Conservation (phyloP, 2,113 vertebrate species). For the Xenus cinereus region DNA sequence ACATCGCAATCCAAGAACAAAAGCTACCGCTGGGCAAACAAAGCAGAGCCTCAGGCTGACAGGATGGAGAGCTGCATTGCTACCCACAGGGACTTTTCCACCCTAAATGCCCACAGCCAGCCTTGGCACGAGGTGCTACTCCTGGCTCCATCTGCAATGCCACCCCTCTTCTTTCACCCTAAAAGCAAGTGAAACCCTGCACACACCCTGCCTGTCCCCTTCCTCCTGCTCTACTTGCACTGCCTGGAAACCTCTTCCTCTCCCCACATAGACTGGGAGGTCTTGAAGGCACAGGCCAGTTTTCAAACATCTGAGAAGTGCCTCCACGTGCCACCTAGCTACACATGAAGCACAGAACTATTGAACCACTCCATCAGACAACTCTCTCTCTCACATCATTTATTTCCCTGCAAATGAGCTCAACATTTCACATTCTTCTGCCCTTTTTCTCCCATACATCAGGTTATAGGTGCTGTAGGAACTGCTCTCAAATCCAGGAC, state of each 20-base stretch:
- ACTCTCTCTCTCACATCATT: neutral
- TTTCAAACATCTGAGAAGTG: neutral
- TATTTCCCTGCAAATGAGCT: neutral
- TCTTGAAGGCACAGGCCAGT: neutral
- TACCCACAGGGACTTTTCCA: neutral
- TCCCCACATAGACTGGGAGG: neutral
- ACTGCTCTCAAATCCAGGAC: neutral
- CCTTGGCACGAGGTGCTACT: fast-evolving
- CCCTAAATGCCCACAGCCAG: neutral
- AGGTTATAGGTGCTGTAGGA: neutral
- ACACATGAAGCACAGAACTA: neutral
- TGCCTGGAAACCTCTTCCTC: neutral
- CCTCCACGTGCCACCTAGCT: fast-evolving
- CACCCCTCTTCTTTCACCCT: neutral
- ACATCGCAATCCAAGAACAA: neutral
- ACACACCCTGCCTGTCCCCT: neutral
- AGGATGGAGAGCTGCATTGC: neutral
- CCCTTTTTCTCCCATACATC: neutral
- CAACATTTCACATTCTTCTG: neutral
- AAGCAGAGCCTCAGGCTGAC: neutral
- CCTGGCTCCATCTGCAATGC: neutral
- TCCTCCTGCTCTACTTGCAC: neutral
- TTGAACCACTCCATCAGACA: neutral
- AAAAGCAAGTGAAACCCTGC: neutral
- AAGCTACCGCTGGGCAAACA: neutral